Percentiles rank a stretch among this genome's conserved stretches.
Conservation (phyloP, 2,888 invertebrate species). For the Smittia sp. region DNA sequence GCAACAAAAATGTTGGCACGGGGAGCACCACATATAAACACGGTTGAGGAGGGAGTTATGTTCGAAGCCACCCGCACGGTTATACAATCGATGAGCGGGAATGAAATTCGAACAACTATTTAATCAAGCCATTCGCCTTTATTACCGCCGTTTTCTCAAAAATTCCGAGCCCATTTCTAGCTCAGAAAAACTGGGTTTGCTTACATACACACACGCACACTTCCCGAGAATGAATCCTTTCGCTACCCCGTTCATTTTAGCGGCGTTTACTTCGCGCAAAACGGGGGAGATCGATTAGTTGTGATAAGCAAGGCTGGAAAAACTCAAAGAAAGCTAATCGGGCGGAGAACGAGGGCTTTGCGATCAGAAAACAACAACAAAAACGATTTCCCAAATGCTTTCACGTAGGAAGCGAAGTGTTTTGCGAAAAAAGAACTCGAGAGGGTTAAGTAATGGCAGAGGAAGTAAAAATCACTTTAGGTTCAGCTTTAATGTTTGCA, state of each 20-base stretch:
- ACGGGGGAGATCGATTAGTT: conserved; percentile 23
- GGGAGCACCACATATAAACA: no score
- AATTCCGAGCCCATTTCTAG: not conserved
- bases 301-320: conserved; percentile 4
- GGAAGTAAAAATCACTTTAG: no score
- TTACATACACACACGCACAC: not conserved
- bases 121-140: not conserved
- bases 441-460: no score
- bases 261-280: not conserved
- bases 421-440: not conserved
- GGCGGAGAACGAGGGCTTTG: not conserved
- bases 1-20: no score
- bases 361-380: no score
- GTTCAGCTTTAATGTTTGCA: no score
- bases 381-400: no score
- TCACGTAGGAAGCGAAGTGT: not conserved
- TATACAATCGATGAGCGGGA: not conserved
- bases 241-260: not conserved
- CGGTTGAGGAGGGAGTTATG: no score
- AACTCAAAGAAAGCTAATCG: not conserved
- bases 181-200: not conserved
- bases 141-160: not conserved
- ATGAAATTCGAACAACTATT: not conserved
- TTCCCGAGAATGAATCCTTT: no score
- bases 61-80: no score